A percentile compares a stretch with the other conserved stretches of the same genome.
These are phyloP conservation scores for Ophiothrix spiculata DNA, from an alignment of 35 echinoderm and acorn worm species.

Conservation along the genomic window DNA sequence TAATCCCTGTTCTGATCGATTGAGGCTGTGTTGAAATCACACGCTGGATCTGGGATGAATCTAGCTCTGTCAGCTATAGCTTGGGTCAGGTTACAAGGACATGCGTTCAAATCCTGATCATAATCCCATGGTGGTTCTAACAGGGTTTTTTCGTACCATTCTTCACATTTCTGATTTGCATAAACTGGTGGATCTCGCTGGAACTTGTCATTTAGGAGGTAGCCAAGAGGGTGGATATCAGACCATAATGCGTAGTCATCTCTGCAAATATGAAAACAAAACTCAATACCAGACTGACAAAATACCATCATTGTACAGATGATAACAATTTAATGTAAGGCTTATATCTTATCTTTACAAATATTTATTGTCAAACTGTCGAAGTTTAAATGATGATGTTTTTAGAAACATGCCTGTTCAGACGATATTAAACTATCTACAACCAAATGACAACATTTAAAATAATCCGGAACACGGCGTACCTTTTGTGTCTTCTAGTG, in stretches of 20 bases:
- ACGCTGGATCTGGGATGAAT: slow-evolving; percentile 43
- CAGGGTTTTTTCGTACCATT: slow-evolving; percentile 32
- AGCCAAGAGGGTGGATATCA: slow-evolving; percentile 66
- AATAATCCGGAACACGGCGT: background rate
- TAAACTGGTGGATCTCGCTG: slow-evolving; percentile 47
- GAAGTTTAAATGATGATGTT: too few relatives aligned
- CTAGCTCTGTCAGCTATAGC: slow-evolving; percentile 64
- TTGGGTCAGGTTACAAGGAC: slow-evolving; percentile 70
- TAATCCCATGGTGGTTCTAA: slow-evolving; percentile 20
- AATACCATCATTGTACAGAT: too few relatives aligned
- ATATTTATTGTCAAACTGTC: too few relatives aligned
- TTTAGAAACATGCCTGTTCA: background rate
- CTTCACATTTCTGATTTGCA: slow-evolving; percentile 54
- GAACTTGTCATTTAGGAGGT: slow-evolving; percentile 68
- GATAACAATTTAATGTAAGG: too few relatives aligned
- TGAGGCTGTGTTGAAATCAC: slow-evolving; percentile 49
- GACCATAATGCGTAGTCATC: slow-evolving; percentile 61
- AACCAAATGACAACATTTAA: background rate
- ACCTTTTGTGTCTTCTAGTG: slow-evolving; percentile 80
- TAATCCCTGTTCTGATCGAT: slow-evolving; percentile 44
- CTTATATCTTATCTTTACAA: too few relatives aligned
- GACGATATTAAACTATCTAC: background rate
- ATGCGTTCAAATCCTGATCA: slow-evolving; percentile 47
- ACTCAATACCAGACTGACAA: too few relatives aligned
- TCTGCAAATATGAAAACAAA: slow-evolving; percentile 28